A percentile compares a stretch with the other conserved stretches of the same genome.
Conservation (phyloP, 2,797 vertebrate genomes). For the Poecilia gillii region DNA sequence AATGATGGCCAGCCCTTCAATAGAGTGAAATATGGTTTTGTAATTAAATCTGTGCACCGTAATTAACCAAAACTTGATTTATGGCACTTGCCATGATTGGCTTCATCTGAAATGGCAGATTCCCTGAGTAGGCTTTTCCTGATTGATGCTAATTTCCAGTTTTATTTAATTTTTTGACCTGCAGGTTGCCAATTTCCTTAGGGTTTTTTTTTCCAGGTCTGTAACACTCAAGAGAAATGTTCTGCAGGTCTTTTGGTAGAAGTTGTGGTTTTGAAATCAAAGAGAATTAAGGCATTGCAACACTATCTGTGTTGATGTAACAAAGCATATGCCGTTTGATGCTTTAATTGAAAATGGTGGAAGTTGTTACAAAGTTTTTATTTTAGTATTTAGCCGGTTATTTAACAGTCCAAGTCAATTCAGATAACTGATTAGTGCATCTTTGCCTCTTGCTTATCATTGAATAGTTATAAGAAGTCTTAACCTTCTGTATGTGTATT, state of each 20-base stretch:
- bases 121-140: neutral
- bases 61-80: neutral
- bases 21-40: neutral
- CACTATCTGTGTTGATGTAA: neutral
- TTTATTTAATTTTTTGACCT: neutral
- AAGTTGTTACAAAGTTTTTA: neutral
- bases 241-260: neutral
- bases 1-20: neutral
- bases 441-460: neutral
- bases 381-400: neutral
- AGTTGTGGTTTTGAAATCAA: neutral
- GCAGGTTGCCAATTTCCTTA: neutral
- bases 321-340: neutral
- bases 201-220: neutral
- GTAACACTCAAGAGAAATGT: neutral
- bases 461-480: neutral
- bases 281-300: neutral
- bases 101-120: neutral
- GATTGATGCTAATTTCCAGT: neutral
- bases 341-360: neutral
- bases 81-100: neutral
- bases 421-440: neutral
- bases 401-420: neutral
- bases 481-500: conserved; percentile 1
- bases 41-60: neutral